Conservation (phyloP, 2,113 vertebrate genomes). For the Anolis sagrei region DNA sequence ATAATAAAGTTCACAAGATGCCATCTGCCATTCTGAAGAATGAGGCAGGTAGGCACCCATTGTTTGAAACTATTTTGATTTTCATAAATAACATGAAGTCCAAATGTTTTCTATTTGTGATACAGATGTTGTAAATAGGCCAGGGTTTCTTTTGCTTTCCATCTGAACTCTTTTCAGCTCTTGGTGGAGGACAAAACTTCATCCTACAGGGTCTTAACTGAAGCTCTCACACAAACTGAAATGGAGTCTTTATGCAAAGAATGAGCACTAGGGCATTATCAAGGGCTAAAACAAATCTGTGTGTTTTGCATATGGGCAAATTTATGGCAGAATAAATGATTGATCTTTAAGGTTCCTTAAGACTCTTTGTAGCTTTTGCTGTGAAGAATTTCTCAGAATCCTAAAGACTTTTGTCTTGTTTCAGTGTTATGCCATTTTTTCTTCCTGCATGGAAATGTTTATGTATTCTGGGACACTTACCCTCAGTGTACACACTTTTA, state of each 20-base stretch:
- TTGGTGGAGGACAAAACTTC: not conserved
- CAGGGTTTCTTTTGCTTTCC: not conserved
- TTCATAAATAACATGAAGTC: too few species aligned
- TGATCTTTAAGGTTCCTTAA: too few species aligned
- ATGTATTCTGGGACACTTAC: not conserved
- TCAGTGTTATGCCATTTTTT: not conserved
- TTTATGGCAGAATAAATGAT: too few species aligned
- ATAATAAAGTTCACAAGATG: constrained; percentile 81
- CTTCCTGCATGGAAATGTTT: not conserved
- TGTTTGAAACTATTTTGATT: constrained; percentile 18
- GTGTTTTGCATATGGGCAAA: not conserved
- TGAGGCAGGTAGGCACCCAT: constrained; percentile 71
- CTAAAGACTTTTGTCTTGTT: not conserved
- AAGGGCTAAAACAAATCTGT: not conserved
- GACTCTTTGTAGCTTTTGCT: not conserved
- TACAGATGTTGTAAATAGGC: not conserved
- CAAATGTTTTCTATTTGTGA: not conserved
- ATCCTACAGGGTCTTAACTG: not conserved
- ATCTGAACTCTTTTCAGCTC: not conserved
- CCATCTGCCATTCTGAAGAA: constrained; percentile 56
- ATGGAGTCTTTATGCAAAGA: not conserved
- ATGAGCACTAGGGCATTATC: not conserved
- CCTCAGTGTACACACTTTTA: not conserved
- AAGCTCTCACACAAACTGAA: not conserved
- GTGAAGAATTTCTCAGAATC: not conserved